phyloP scores from a whole-genome alignment of 2,797 vertebrate species.

The Caiman crocodilus region DNA sequence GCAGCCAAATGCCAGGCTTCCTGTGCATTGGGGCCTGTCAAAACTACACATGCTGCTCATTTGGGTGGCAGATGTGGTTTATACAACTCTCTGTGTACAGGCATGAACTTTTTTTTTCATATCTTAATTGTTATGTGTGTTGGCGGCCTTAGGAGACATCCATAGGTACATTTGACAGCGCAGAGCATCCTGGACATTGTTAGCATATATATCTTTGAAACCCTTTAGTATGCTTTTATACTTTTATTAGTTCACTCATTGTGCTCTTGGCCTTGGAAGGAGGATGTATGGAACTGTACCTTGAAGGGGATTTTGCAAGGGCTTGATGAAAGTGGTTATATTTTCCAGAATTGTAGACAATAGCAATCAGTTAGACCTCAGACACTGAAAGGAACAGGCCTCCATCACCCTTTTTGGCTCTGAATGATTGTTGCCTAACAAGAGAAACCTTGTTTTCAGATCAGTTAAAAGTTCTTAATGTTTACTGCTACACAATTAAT shows the following conservation, averaged over 20 bases:
- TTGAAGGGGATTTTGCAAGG: not conserved
- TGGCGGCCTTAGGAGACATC: not conserved
- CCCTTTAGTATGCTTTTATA: not conserved
- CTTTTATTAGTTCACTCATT: not conserved
- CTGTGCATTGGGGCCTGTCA: too few species aligned
- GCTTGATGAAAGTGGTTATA: not conserved
- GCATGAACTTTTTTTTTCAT: too few species aligned
- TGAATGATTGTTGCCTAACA: not conserved
- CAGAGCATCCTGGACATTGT: not conserved
- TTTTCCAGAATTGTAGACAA: not conserved
- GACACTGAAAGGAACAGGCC: not conserved
- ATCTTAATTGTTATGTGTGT: too few species aligned
- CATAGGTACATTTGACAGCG: not conserved
- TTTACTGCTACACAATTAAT: not conserved
- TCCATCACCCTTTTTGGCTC: not conserved
- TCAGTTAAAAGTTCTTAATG: conserved; percentile 20
- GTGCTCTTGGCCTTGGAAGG: conserved; percentile 16
- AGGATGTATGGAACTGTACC: not conserved
- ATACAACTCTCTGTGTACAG: too few species aligned
- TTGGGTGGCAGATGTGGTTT: too few species aligned
- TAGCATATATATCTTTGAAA: not conserved
- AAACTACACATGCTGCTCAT: too few species aligned
- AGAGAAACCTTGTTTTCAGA: conserved; percentile 43
- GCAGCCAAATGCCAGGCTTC: too few species aligned
- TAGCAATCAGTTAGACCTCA: not conserved